Conservation (phyloP, 1,140 invertebrate species). For the Aporrectodea caliginosa region DNA sequence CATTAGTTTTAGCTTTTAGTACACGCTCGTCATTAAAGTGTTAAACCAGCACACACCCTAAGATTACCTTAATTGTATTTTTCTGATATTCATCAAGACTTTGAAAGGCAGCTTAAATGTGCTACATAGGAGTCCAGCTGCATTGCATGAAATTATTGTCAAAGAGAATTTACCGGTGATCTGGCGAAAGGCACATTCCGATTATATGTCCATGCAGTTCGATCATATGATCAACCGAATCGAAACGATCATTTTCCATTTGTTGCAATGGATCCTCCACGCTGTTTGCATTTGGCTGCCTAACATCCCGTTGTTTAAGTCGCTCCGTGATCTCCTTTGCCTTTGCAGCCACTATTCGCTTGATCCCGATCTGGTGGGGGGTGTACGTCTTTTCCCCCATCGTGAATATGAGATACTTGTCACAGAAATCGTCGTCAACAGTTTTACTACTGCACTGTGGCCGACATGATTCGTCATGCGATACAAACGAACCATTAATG, state of each 20-base stretch:
- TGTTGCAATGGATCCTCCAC: not conserved
- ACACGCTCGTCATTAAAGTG: too few species aligned
- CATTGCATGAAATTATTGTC: too few species aligned
- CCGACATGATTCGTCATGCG: too few species aligned
- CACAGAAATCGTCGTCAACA: constrained; percentile 44
- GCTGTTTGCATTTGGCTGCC: constrained; percentile 21
- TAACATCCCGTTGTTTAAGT: constrained; percentile 23
- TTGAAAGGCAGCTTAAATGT: too few species aligned
- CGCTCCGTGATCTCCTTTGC: constrained; percentile 12
- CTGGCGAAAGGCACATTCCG: constrained; percentile 80
- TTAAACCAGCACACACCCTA: too few species aligned
- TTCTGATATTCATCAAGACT: too few species aligned
- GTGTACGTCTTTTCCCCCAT: constrained; percentile 79
- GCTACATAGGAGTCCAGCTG: too few species aligned
- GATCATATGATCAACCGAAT: constrained; percentile 75
- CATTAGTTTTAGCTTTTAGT: too few species aligned
- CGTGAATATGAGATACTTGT: constrained; percentile 81
- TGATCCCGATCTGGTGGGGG: constrained; percentile 82
- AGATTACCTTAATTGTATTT: too few species aligned
- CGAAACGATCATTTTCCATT: constrained; percentile 46
- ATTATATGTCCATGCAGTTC: constrained; percentile 85
- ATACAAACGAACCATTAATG: too few species aligned
- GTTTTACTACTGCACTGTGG: not conserved
- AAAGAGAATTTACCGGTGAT: constrained; percentile 69
- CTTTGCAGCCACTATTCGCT: constrained; percentile 65